A percentile compares a stretch with the other conserved stretches of the same genome.
Evolutionary conservation across 1,140 invertebrate genomes (phyloP).

Genomic region (Cryptotermes secundus): DNA sequence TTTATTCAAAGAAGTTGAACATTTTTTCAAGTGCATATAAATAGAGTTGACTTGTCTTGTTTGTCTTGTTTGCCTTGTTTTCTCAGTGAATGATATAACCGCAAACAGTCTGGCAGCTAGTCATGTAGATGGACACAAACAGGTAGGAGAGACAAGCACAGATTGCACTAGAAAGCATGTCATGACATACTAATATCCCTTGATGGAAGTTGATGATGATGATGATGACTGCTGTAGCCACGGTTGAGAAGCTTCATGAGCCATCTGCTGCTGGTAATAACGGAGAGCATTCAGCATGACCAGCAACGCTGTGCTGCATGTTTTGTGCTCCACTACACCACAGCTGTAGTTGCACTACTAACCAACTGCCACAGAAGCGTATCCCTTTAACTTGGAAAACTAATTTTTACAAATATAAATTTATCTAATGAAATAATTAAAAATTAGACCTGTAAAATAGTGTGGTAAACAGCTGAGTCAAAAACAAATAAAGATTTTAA

Average conservation of each 20-base stretch:
- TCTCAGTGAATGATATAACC: background rate
- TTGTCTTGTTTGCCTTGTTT: background rate
- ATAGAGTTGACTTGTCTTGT: no score
- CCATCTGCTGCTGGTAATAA: background rate
- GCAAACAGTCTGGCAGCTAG: background rate
- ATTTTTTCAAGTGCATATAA: no score
- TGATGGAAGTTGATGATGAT: constrained; percentile 1
- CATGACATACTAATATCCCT: background rate
- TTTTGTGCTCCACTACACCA: background rate
- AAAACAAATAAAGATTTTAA: no score
- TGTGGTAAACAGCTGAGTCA: no score
- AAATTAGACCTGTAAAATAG: no score
- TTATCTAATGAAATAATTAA: no score
- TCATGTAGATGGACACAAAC: no score
- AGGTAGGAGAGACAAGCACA: no score
- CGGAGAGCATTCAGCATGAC: background rate
- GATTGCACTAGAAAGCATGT: background rate
- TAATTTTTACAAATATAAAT: no score
- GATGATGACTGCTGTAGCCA: background rate
- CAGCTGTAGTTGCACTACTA: background rate
- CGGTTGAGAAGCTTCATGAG: background rate
- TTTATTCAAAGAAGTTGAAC: no score
- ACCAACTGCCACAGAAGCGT: background rate
- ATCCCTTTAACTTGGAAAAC: background rate
- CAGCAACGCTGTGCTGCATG: background rate